Evolutionary conservation across 1,140 invertebrate species (phyloP), one percentile per base, ranked within the genome.

Genomic region (Cydia splendana): DNA sequence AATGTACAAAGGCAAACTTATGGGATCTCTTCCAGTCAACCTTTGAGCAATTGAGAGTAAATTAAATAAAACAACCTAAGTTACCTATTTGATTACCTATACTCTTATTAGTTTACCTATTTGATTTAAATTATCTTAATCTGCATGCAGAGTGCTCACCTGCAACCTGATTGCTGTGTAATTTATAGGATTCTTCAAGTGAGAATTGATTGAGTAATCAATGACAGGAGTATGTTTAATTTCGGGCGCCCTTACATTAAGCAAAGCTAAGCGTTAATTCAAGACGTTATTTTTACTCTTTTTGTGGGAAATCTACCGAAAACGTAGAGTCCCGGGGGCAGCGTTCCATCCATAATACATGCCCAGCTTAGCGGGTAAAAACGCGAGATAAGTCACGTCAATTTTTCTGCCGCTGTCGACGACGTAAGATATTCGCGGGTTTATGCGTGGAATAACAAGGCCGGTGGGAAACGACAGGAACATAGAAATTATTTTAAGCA

Each of bases 391-490:
- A 91, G 85, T 87, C 84, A 84, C 86, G 85, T 86, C 88, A 86
- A 88, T 91, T 92, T 91, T 90, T 92, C 88, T 75, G 82, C 79
- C 84, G 81, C 80, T 87, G 87, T 83, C 79, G 89, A 80, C 88
- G 88, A 87, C 88, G 79, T 88, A 88, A 91, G 88, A 88, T 88
- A 90, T 92, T 89, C 87, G 82, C 85, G 81, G 76, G 78, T 88
- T 90, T 88, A 88, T 89, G 86, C 85, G 88, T 65, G 65, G 89
- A 87, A 91, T 91, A 90, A 88, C 83, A 88, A 89, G 74, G 77
- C 51, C 67, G 51, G 76, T 73, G 53, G 48, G 51, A 62, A 62
- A 62, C 18, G 53, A 10, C 7, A 20, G 53, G 18, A 62, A 53
- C n/a, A 34, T 53, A 6, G 51, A 53, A 53, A 15, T 53, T 6